A percentile compares a stretch with the other conserved stretches of the same genome.
Evolutionary conservation across 2,888 invertebrate genomes (phyloP).

Genomic region (Apamea crenata): DNA sequence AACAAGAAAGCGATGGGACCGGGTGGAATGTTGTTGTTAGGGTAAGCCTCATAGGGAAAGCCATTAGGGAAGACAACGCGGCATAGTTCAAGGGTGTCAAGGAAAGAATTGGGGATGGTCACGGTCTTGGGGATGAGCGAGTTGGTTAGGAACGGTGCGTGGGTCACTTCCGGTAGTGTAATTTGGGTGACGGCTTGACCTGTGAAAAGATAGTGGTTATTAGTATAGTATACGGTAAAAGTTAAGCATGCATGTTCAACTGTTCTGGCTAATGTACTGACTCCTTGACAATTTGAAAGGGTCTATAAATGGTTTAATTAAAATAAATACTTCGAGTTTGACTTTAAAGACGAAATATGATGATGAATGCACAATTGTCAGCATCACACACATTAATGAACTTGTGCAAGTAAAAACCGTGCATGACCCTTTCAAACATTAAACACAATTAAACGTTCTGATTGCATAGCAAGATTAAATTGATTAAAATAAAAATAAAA

Average conservation of each 20-base stretch:
- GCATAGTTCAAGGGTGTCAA: slow-evolving; percentile 46
- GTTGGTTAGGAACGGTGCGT: slow-evolving; percentile 43
- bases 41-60: slow-evolving; percentile 42
- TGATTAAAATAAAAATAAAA: not conserved
- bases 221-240: not conserved
- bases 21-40: slow-evolving; percentile 41
- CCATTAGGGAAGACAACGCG: slow-evolving; percentile 53
- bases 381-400: not conserved
- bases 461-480: not conserved
- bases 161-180: slow-evolving; percentile 31
- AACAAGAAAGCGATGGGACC: slow-evolving; percentile 40
- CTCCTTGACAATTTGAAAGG: not conserved
- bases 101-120: slow-evolving; percentile 47
- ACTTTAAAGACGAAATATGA: not conserved
- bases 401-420: not conserved
- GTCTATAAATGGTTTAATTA: not conserved
- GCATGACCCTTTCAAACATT: not conserved
- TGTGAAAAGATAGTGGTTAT: slow-evolving; percentile 12
- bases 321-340: not conserved
- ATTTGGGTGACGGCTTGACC: slow-evolving; percentile 48
- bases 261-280: not conserved
- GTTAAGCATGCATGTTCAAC: too few relatives aligned
- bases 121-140: slow-evolving; percentile 38
- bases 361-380: not conserved
- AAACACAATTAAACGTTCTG: too few relatives aligned